Percentiles rank a stretch among this genome's conserved stretches.
Evolutionary conservation across 2,113 vertebrate species (phyloP).

Genomic region (Rallus limicola): DNA sequence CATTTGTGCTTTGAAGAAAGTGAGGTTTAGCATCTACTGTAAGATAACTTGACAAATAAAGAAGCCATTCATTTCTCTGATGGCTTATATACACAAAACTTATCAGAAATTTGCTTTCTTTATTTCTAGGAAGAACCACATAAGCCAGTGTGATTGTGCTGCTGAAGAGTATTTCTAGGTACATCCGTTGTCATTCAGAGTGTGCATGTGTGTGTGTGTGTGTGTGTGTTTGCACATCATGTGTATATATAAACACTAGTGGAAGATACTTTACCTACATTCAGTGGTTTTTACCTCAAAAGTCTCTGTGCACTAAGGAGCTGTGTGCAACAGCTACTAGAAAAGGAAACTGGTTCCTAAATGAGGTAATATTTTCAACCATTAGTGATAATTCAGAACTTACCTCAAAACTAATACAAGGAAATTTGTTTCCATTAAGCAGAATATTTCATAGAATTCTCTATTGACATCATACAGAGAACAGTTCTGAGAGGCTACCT

Average conservation of each 20-base stretch:
- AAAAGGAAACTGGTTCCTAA: slow-evolving; percentile 47
- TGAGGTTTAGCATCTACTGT: neutral
- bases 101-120: slow-evolving; percentile 43
- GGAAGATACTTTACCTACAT: slow-evolving; percentile 42
- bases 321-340: neutral
- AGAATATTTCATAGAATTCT: slow-evolving; percentile 69
- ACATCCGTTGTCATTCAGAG: slow-evolving; percentile 70
- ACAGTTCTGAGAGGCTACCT: neutral
- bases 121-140: slow-evolving; percentile 81
- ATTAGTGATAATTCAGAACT: neutral
- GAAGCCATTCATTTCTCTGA: slow-evolving; percentile 37
- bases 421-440: slow-evolving; percentile 68
- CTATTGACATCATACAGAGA: neutral
- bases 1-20: slow-evolving; percentile 1
- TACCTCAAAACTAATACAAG: slow-evolving; percentile 62
- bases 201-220: neutral
- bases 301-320: neutral
- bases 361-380: slow-evolving; percentile 16
- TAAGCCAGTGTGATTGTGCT: slow-evolving; percentile 17
- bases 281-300: slow-evolving; percentile 18
- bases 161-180: slow-evolving; percentile 74
- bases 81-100: slow-evolving; percentile 49
- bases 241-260: neutral
- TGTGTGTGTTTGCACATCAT: neutral
- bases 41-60: slow-evolving; percentile 10